phyloP scores from a whole-genome alignment of 2,888 invertebrate species.

The Anthophora plumipes region DNA sequence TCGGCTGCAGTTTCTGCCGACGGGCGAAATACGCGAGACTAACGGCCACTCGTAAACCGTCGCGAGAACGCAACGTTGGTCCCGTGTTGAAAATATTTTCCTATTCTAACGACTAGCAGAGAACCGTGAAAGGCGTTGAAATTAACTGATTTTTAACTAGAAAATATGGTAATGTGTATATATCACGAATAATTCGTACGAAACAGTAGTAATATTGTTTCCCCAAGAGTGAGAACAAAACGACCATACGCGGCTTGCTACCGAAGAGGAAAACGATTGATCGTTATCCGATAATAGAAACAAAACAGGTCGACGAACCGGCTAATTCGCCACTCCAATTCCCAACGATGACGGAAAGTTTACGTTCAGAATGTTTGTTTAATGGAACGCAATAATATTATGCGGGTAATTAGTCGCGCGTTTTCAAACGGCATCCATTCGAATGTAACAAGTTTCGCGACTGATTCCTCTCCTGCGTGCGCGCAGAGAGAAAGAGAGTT shows the following conservation, averaged over 20 bases:
- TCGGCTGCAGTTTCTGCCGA: neutral
- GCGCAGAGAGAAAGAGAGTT: conserved; percentile 23
- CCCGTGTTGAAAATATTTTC: conserved; percentile 22
- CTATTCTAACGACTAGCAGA: conserved; percentile 11
- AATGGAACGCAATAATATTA: conserved; percentile 74
- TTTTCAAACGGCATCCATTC: conserved; percentile 56
- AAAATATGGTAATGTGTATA: neutral
- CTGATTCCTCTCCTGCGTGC: neutral
- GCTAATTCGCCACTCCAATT: conserved; percentile 72
- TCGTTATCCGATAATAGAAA: conserved; percentile 78
- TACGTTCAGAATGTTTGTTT: conserved; percentile 70
- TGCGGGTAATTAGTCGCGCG: conserved; percentile 74
- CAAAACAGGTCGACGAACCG: conserved; percentile 71
- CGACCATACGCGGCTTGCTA: conserved; percentile 8
- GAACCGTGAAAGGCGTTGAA: neutral
- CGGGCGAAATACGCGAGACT: conserved; percentile 15
- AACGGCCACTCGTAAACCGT: conserved; percentile 39
- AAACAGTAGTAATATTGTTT: neutral
- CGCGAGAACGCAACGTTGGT: neutral
- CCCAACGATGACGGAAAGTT: conserved; percentile 70
- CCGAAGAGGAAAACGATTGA: conserved; percentile 72
- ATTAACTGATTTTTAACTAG: neutral
- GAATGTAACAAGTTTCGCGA: conserved; percentile 62
- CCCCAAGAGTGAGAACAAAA: conserved; percentile 14
- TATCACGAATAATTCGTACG: neutral